Evolutionary conservation across 2,888 invertebrate genomes (phyloP).

Genomic region (Lasioglossum zephyrum): DNA sequence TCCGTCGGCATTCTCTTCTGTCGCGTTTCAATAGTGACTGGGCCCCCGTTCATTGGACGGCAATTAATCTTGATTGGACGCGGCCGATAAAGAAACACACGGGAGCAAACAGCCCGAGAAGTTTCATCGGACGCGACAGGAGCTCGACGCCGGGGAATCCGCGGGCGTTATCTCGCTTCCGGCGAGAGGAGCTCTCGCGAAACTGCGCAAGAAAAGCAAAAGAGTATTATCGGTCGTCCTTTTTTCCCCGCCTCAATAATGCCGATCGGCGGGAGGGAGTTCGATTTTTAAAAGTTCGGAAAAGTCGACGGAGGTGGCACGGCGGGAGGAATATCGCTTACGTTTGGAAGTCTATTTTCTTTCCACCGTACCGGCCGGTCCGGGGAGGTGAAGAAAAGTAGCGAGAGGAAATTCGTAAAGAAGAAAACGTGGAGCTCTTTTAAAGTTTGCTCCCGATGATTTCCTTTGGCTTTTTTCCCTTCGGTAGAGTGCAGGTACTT

Average conservation of each 20-base stretch:
- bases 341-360: conserved; percentile 18
- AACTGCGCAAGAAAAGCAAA: conserved; percentile 43
- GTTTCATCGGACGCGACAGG: conserved; percentile 52
- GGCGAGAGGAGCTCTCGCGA: conserved; percentile 41
- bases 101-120: conserved; percentile 43
- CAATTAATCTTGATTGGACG: conserved; percentile 70
- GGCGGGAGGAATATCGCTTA: conserved; percentile 20
- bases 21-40: conserved; percentile 63
- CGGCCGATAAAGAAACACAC: conserved; percentile 56
- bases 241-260: conserved; percentile 45
- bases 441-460: conserved; percentile 21
- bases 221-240: conserved; percentile 41
- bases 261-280: conserved; percentile 33
- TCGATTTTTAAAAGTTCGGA: conserved; percentile 63
- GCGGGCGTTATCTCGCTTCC: conserved; percentile 53
- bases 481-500: conserved; percentile 8
- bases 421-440: conserved; percentile 25
- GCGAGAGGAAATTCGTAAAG: conserved; percentile 24
- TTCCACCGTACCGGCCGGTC: not conserved
- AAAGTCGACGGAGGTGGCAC: conserved; percentile 43
- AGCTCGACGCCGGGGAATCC: conserved; percentile 54
- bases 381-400: not conserved
- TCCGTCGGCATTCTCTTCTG: conserved; percentile 25
- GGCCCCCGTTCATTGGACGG: conserved; percentile 68
- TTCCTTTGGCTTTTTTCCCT: conserved; percentile 9